phyloP scores from a whole-genome alignment of 2,888 invertebrate genomes.

The Drosophila anomelani region DNA sequence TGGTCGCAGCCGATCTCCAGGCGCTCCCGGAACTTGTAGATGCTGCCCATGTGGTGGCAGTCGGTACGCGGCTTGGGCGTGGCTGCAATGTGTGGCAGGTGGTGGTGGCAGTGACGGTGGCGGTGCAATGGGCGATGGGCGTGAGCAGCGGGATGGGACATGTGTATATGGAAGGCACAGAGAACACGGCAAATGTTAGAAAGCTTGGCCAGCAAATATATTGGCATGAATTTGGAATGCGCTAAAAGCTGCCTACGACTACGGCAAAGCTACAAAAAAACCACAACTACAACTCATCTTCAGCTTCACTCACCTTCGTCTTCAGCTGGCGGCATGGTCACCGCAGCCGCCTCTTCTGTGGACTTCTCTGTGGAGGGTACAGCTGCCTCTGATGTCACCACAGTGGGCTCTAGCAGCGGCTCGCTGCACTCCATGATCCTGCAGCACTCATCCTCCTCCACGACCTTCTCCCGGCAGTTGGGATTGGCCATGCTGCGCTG shows the following conservation, averaged over 20 bases:
- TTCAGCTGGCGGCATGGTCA: conserved; percentile 30
- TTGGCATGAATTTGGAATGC: conserved; percentile 24
- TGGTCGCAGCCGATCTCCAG: conserved; percentile 93
- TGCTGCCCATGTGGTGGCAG: conserved; percentile 86
- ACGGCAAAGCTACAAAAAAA: conserved; percentile 39
- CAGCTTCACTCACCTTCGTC: conserved; percentile 61
- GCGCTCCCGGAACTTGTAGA: conserved; percentile 89
- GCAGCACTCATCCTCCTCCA: conserved; percentile 90
- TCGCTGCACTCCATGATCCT: conserved; percentile 89
- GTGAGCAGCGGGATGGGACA: conserved; percentile 38
- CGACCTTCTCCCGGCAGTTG: conserved; percentile 89
- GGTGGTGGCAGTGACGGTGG: conserved; percentile 8
- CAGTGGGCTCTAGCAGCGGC: conserved; percentile 77
- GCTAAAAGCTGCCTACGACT: conserved; percentile 51
- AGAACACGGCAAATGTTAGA: conserved; percentile 59
- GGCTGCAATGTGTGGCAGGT: conserved; percentile 32
- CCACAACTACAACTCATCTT: neutral
- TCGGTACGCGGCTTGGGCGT: conserved; percentile 77
- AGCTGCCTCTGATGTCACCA: conserved; percentile 44
- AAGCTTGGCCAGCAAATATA: conserved; percentile 54
- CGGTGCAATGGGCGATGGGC: conserved; percentile 35
- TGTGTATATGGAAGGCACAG: conserved; percentile 64
- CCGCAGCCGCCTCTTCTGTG: conserved; percentile 20
- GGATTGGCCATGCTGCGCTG: conserved; percentile 88
- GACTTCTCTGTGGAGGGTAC: conserved; percentile 7